A percentile compares a stretch with the other conserved stretches of the same genome.
Evolutionary conservation across 2,113 vertebrate genomes (phyloP).

Genomic region (Mohoua ochrocephala): DNA sequence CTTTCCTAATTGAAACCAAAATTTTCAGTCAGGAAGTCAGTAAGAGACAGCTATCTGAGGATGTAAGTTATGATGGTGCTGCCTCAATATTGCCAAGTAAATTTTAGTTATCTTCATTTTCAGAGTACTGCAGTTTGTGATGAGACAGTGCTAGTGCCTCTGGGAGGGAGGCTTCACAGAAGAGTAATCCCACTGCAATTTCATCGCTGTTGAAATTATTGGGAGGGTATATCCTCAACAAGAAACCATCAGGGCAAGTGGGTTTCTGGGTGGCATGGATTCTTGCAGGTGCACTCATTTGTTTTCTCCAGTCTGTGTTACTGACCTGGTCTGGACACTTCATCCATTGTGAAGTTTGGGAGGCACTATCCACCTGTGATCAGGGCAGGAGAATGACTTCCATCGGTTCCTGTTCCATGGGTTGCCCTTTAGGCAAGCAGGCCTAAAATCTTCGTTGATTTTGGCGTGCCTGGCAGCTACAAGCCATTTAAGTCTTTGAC

Average conservation of each 20-base stretch:
- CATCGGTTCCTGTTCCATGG: not conserved
- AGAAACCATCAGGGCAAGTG: not conserved
- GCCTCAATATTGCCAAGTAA: not conserved
- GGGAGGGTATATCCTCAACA: not conserved
- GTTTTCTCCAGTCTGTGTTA: not conserved
- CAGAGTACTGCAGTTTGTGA: not conserved
- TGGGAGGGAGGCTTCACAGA: not conserved
- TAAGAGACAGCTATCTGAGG: not conserved
- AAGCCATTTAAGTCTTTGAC: not conserved
- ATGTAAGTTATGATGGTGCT: fast-evolving
- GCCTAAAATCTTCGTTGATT: not conserved
- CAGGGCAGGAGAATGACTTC: not conserved
- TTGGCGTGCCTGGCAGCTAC: not conserved
- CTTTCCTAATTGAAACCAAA: not conserved
- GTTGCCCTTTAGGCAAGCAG: not conserved
- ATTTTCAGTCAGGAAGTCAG: not conserved
- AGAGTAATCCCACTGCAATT: not conserved
- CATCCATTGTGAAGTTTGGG: not conserved
- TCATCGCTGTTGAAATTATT: not conserved
- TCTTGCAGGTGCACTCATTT: not conserved
- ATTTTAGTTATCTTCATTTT: not conserved
- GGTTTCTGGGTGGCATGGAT: not conserved
- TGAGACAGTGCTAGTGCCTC: not conserved
- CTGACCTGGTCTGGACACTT: not conserved
- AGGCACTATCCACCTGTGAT: not conserved